phyloP scores from a whole-genome alignment of 2,797 vertebrate genomes.

The Echiichthys vipera region DNA sequence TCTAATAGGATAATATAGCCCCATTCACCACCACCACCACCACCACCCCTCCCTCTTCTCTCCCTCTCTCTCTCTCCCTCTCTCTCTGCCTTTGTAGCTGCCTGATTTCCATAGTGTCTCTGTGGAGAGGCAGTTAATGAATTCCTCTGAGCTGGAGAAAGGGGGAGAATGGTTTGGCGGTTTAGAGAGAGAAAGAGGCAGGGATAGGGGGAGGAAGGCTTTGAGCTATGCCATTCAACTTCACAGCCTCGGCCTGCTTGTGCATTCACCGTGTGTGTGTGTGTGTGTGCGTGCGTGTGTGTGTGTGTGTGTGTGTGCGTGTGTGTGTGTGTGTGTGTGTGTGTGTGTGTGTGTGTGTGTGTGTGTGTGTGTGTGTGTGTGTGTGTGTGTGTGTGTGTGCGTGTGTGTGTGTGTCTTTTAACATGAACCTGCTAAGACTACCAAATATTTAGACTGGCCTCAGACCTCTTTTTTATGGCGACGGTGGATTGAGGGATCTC shows the following conservation, averaged over 20 bases:
- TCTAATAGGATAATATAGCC: conserved; percentile 87
- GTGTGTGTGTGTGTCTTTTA: conserved; percentile 85
- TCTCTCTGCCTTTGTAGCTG: conserved; percentile 93
- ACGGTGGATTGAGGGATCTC: conserved; percentile 83
- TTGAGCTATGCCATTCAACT: conserved; percentile 98
- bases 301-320: conserved; percentile 36
- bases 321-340: conserved; percentile 22
- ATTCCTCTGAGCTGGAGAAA: conserved; percentile 95
- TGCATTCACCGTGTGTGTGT: conserved; percentile 88
- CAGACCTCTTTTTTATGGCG: conserved; percentile 81
- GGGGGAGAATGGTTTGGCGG: conserved; percentile 91
- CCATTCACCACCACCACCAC: conserved; percentile 76
- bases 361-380: conserved; percentile 46
- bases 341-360: conserved; percentile 65
- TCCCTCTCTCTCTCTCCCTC: conserved; percentile 84
- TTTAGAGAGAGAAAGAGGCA: conserved; percentile 83
- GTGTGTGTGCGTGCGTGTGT: conserved; percentile 55
- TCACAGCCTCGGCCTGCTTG: conserved; percentile 94
- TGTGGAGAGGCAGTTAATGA: conserved; percentile 98
- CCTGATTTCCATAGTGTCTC: conserved; percentile 98
- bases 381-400: conserved; percentile 3
- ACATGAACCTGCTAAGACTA: conserved; percentile 89
- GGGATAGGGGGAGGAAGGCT: conserved; percentile 86
- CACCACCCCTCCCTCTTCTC: conserved; percentile 64
- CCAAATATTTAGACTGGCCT: conserved; percentile 88